Conservation (phyloP, 2,113 vertebrate genomes). For the Chionomys nivalis region DNA sequence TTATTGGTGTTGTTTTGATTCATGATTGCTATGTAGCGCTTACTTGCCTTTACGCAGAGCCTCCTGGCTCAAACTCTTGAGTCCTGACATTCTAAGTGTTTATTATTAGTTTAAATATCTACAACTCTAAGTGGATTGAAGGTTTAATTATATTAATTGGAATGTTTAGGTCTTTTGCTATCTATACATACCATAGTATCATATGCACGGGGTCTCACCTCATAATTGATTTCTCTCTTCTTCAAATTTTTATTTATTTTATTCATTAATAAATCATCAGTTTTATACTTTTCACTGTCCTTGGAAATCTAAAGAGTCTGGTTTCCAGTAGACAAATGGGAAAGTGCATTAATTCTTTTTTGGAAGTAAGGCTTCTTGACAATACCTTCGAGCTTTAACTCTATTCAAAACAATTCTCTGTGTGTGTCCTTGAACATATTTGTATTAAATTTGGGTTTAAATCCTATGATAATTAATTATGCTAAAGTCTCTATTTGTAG, state of each 20-base stretch:
- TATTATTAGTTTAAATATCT: not conserved
- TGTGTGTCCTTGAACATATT: not conserved
- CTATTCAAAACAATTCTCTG: not conserved
- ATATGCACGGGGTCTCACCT: not conserved
- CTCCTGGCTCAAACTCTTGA: not conserved
- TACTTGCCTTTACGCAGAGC: too few relatives aligned
- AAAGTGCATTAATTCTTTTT: not conserved
- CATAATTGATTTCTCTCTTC: not conserved
- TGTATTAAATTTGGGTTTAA: not conserved
- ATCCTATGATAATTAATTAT: not conserved
- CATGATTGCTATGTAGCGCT: fast-evolving
- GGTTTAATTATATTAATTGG: not conserved
- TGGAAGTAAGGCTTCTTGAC: not conserved
- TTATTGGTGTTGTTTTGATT: not conserved
- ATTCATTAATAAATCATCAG: not conserved
- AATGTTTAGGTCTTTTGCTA: not conserved
- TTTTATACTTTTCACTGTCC: not conserved
- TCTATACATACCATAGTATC: not conserved
- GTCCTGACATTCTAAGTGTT: too few relatives aligned
- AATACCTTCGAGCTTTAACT: not conserved
- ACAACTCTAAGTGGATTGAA: not conserved
- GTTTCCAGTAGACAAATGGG: not conserved
- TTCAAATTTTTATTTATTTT: not conserved
- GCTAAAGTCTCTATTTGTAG: not conserved
- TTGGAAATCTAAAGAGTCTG: not conserved